Base-by-base conservation (phyloP, 2,797 vertebrate genomes). In the Holocentrus rufus region DNA sequence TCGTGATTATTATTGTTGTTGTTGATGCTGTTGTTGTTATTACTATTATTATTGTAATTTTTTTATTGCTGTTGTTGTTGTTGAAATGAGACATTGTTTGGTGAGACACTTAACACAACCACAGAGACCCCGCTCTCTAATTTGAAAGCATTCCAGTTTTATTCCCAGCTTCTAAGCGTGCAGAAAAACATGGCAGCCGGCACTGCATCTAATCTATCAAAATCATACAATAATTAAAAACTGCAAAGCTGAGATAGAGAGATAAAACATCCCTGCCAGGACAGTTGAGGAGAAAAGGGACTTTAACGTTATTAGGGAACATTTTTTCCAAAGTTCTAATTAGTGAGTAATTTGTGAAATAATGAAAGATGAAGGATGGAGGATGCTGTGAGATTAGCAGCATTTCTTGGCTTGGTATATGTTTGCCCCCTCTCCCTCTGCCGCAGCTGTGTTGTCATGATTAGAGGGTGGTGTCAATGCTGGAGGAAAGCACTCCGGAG, bases 291-390 rank as follows among this genome's bases (percentile, higher is more conserved):
- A 72, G 5, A 74, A 44, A 30, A 8, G 58, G 25, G 62, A 64
- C 72, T 70, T 42, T 7, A 54, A 54, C 17, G 36, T 66, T 71
- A 42, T 49, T 36, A 34, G 23, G 50, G 17, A 81, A 53, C 47
- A 65, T 74, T 79, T 64, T 49, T 9, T 8, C 9, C 11, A 39
- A 71, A 84, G 59, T 79, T 75, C 20, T 83, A 88, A 90, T 90
- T 85, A 87, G 81, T 47, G 59, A 76, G 70, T 82, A 54, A 85
- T 86, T 88, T 83, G 66, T 79, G 75, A 82, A 90, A 83, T 84
- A 87, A 87, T 73, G 80, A 80, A 82, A 72, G 72, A 84, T 64
- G 78, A 85, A 72, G 76, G 49, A 85, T 73, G 64, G 60, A 65
- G 67, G 76, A 66, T 36, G 74, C 72, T 74, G 56, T 47, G 60